Evolutionary conservation across 2,888 invertebrate genomes (phyloP).

Genomic region (Eilema caniola): DNA sequence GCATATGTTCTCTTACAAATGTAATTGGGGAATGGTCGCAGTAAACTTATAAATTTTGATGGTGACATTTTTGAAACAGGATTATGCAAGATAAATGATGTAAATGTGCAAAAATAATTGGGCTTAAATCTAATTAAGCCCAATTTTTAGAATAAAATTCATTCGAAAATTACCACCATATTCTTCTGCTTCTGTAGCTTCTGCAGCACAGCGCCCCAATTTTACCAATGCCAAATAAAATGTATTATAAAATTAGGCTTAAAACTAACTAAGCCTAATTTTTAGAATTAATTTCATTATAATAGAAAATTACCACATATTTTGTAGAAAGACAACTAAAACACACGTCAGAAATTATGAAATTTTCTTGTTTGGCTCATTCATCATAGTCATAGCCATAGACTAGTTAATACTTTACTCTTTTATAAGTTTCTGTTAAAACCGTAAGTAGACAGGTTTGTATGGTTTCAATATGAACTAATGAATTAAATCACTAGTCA

Average conservation of each 20-base stretch:
- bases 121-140: not conserved
- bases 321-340: not conserved
- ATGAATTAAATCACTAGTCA: too few species aligned
- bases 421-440: not conserved
- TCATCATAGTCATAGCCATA: not conserved
- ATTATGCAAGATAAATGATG: slow-evolving; percentile 5
- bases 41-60: not conserved
- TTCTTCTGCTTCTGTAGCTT: too few species aligned
- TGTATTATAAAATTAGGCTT: too few species aligned
- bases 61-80: not conserved
- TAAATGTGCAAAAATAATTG: not conserved
- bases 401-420: not conserved
- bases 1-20: slow-evolving; percentile 25
- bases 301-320: not conserved
- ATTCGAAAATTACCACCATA: not conserved
- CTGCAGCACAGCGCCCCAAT: too few species aligned
- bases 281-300: not conserved
- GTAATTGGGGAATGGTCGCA: not conserved
- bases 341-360: not conserved
- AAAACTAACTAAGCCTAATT: not conserved
- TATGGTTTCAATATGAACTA: too few species aligned
- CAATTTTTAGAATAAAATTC: not conserved
- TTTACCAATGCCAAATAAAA: too few species aligned
- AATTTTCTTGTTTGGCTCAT: not conserved
- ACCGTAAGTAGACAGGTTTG: too few species aligned